Evolutionary conservation across 2,888 invertebrate genomes (phyloP), one percentile per base, ranked within the genome.

Genomic region (Chymomyza amoena): DNA sequence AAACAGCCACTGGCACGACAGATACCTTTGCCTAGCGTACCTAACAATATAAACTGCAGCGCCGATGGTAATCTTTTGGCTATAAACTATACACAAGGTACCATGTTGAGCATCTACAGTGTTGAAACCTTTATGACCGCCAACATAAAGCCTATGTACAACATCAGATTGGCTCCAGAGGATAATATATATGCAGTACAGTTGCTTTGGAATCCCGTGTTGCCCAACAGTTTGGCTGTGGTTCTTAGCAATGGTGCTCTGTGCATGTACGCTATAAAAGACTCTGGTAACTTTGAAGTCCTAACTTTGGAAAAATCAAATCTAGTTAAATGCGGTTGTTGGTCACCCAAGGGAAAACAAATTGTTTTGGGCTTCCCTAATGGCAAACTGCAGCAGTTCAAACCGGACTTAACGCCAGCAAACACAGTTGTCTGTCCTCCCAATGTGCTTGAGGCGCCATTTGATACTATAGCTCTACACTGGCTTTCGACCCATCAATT

Each of bases 321-420:
- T 89, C 93, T 75, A 90, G 93, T 77, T 68, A 94, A 94, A 76
- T 95, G 95, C 76, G 93, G 95, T 39, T 95, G 95, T 84, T 99
- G 99, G 99, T 98, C 98, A 90, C 99, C 98, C 0, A 99, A 98
- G 92, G 99, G 99, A 32, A 99, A 99, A 90, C 99, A 99, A 91
- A 92, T 99, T 36, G 97, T 97, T 0, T 94, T 97, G 0, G 99
- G 98, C 0, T 96, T 96, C 85, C 93, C 92, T 64, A 95, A 95
- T 90, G 98, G 98, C 0, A 94, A 94, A 54, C 93, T 99, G 59
- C 94, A 95, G 16, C 98, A 99, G 90, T 95, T 96, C 89, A 98
- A 98, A 90, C 98, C 98, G 0, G 97, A 97, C 83, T 92, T 99
- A 62, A 96, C 96, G 69, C 93, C 95, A 6, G 97, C 96, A 18